Conservation (phyloP, 2,113 vertebrate genomes). For the Pardalotus punctatus region DNA sequence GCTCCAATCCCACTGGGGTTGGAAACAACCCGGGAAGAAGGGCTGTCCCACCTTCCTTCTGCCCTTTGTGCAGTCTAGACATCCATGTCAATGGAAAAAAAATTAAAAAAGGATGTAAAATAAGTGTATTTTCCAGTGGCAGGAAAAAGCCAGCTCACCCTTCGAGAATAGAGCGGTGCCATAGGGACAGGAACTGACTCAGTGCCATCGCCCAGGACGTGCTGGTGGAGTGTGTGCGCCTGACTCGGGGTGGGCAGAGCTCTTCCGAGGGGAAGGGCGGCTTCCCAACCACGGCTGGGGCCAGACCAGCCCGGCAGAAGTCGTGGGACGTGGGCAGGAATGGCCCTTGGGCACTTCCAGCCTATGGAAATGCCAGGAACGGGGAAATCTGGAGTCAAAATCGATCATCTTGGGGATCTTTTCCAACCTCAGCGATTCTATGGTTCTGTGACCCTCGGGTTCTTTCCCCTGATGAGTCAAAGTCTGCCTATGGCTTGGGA, state of each 20-base stretch:
- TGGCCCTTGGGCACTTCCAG: neutral
- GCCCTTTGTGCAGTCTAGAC: constrained; percentile 56
- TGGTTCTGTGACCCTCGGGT: neutral
- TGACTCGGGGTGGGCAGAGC: neutral
- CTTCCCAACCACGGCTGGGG: neutral
- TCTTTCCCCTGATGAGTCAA: neutral
- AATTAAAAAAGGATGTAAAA: neutral
- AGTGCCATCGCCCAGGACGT: neutral
- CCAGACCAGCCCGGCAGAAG: neutral
- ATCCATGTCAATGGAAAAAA: neutral
- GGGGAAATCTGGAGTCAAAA: accelerated
- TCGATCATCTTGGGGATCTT: accelerated
- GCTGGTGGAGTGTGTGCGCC: neutral
- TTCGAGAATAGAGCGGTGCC: constrained; percentile 14
- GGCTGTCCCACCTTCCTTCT: constrained; percentile 20
- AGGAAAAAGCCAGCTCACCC: constrained; percentile 3
- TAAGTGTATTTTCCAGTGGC: neutral
- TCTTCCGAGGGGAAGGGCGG: neutral
- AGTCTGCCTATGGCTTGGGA: neutral
- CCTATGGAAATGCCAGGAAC: neutral
- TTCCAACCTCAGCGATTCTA: accelerated
- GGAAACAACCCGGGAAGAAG: constrained; percentile 22
- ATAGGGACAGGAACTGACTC: constrained; percentile 50
- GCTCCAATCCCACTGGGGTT: constrained; percentile 1
- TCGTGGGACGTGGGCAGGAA: neutral